phyloP scores from a whole-genome alignment of 2,888 invertebrate species.

The Gasteruption jaculator region DNA sequence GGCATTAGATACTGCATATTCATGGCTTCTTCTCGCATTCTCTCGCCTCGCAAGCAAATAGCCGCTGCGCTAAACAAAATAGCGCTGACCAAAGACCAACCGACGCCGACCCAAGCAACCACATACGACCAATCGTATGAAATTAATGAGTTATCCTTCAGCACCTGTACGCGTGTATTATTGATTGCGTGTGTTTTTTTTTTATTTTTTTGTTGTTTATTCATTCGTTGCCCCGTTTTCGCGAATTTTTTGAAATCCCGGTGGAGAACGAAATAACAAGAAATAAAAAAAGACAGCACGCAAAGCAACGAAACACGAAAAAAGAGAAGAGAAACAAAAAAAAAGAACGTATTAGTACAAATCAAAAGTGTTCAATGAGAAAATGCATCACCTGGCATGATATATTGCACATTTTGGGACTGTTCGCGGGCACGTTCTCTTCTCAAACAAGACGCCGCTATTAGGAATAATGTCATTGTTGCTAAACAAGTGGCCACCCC shows the following conservation, averaged over 20 bases:
- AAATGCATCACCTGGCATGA: constrained; percentile 73
- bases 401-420: constrained; percentile 79
- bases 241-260: too few relatives aligned
- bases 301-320: constrained; percentile 5
- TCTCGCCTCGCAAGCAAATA: constrained; percentile 89
- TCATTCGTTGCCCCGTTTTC: neutral
- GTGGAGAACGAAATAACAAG: too few relatives aligned
- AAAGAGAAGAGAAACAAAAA: constrained; percentile 10
- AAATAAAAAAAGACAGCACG: too few relatives aligned
- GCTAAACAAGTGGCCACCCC: constrained; percentile 72
- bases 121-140: constrained; percentile 97
- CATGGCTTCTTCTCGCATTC: constrained; percentile 91
- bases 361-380: constrained; percentile 19
- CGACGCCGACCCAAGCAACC: constrained; percentile 95
- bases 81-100: constrained; percentile 84
- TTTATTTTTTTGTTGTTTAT: constrained; percentile 1
- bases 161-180: constrained; percentile 60
- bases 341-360: too few relatives aligned
- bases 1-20: constrained; percentile 98
- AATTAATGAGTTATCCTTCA: constrained; percentile 78
- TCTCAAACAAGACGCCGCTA: constrained; percentile 73
- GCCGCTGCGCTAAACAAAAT: constrained; percentile 91
- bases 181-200: too few relatives aligned
- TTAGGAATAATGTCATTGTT: constrained; percentile 74
- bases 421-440: constrained; percentile 72